Conservation (phyloP, 2,797 vertebrate genomes). For the Cygnus olor region DNA sequence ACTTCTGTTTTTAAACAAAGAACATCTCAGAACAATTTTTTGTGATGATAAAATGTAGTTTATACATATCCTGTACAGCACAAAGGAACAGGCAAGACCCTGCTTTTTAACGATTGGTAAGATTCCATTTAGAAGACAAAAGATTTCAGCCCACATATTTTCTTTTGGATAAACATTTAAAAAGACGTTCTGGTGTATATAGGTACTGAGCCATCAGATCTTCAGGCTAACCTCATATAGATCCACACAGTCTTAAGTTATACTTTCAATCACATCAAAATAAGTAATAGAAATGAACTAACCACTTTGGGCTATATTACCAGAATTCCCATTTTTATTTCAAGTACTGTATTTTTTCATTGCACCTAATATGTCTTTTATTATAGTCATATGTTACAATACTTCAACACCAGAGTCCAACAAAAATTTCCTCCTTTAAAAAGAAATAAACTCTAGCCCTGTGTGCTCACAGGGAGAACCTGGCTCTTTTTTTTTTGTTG, state of each 20-base stretch:
- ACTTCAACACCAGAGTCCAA: neutral
- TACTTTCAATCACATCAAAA: neutral
- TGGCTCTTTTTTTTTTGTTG: neutral
- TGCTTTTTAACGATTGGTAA: neutral
- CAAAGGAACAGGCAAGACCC: neutral
- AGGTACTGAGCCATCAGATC: neutral
- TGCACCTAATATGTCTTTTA: neutral
- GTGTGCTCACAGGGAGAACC: neutral
- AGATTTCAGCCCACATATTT: neutral
- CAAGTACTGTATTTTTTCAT: neutral
- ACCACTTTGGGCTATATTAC: neutral
- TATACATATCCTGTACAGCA: neutral
- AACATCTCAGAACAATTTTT: neutral
- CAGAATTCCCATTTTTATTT: slow-evolving; percentile 25
- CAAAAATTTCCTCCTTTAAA: slow-evolving; percentile 29
- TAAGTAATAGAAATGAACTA: neutral
- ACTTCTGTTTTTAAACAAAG: neutral
- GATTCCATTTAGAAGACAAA: neutral
- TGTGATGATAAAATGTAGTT: neutral
- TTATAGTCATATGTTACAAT: slow-evolving; percentile 4
- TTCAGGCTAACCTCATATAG: neutral
- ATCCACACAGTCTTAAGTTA: neutral
- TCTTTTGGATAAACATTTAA: neutral
- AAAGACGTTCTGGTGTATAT: neutral
- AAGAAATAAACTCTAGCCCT: neutral